phyloP scores from a whole-genome alignment of 2,888 invertebrate species.

The Drosophila villosipedis region DNA sequence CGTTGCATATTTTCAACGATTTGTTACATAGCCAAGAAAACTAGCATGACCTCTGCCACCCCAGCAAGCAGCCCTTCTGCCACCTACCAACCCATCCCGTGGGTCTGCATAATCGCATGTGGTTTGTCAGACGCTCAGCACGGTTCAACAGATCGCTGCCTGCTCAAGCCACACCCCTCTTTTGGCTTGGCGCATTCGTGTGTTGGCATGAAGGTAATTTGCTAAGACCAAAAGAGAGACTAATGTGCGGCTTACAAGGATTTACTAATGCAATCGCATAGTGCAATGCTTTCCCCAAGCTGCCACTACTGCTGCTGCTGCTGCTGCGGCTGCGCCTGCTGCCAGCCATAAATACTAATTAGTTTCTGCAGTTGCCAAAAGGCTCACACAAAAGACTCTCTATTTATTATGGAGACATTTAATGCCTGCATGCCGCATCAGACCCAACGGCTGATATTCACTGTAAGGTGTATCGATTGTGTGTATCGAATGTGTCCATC shows the following conservation, averaged over 20 bases:
- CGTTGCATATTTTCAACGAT: slow-evolving; percentile 73
- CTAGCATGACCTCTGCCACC: not conserved
- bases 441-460: not conserved
- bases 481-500: not conserved
- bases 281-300: slow-evolving; percentile 45
- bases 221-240: slow-evolving; percentile 80
- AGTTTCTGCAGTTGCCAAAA: slow-evolving; percentile 61
- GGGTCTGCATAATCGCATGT: slow-evolving; percentile 69
- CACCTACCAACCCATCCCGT: slow-evolving; percentile 2
- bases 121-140: slow-evolving; percentile 71
- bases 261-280: slow-evolving; percentile 81
- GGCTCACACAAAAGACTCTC: slow-evolving; percentile 23
- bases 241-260: slow-evolving; percentile 83
- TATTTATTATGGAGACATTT: slow-evolving; percentile 29
- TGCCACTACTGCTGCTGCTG: slow-evolving; percentile 5
- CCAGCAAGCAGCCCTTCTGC: not conserved
- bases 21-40: slow-evolving; percentile 57
- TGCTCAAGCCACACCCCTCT: not conserved
- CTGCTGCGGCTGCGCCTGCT: slow-evolving; percentile 7
- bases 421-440: slow-evolving; percentile 15
- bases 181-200: slow-evolving; percentile 17
- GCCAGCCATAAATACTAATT: slow-evolving; percentile 69
- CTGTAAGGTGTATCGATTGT: slow-evolving; percentile 10
- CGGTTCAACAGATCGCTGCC: slow-evolving; percentile 60
- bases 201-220: slow-evolving; percentile 70